phyloP scores from a whole-genome alignment of 2,888 invertebrate genomes.

The Acrocyrtus sp. region DNA sequence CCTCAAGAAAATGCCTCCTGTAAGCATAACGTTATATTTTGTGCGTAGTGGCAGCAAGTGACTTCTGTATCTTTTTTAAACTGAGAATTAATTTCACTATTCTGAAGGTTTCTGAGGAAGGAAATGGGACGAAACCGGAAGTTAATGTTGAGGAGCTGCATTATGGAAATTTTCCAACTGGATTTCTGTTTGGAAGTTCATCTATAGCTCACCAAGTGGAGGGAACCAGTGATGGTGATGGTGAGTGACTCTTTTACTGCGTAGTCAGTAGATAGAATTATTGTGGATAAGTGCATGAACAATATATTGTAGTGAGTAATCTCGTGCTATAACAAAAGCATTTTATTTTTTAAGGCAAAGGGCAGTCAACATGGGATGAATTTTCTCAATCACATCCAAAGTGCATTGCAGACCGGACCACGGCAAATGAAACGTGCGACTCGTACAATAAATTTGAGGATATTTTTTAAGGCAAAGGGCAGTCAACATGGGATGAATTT shows the following conservation, averaged over 20 bases:
- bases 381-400: conserved; percentile 63
- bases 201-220: conserved; percentile 65
- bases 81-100: no score
- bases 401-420: conserved; percentile 41
- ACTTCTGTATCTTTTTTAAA: no score
- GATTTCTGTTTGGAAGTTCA: conserved; percentile 65
- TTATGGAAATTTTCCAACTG: conserved; percentile 57
- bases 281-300: no score
- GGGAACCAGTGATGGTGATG: conserved; percentile 65
- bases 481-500: conserved; percentile 67
- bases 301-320: no score
- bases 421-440: conserved; percentile 47
- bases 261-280: no score
- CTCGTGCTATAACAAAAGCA: no score
- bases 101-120: background rate
- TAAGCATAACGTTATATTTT: no score
- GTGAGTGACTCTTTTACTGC: no score
- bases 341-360: no score
- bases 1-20: no score
- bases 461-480: conserved; percentile 64
- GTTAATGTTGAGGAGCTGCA: conserved; percentile 1
- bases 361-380: background rate
- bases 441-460: conserved; percentile 54
- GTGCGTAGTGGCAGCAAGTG: no score
- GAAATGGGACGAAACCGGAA: background rate